These are phyloP conservation scores for Pegea sp. DNA, from an alignment of 23 tunicate genomes.

Conservation along the genomic window DNA sequence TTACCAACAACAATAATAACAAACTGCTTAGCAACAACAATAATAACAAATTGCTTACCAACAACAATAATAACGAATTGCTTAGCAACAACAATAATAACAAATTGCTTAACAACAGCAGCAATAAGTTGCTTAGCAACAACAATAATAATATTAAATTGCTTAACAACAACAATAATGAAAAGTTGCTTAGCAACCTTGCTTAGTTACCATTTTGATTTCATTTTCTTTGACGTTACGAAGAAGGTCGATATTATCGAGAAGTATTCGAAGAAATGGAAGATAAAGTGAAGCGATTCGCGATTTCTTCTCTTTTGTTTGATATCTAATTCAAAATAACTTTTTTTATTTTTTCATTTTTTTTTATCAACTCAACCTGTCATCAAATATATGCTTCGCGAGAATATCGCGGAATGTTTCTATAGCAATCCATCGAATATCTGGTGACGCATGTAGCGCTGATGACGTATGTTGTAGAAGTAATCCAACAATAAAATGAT, in stretches of 20 bases:
- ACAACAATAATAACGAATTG: no score
- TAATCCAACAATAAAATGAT: conserved; percentile 57
- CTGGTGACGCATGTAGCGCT: conserved; percentile 47
- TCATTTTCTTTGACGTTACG: no score
- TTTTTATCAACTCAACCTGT: conserved; percentile 21
- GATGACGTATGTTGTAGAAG: conserved; percentile 49
- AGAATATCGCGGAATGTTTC: conserved; percentile 56
- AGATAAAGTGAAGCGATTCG: conserved; percentile 64
- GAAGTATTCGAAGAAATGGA: conserved; percentile 53
- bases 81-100: no score
- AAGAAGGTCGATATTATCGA: conserved; percentile 69
- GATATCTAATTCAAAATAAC: conserved; percentile 25
- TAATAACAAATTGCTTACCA: no score
- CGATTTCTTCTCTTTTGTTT: conserved; percentile 13
- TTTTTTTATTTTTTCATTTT: background rate
- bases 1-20: no score
- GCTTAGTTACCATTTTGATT: background rate
- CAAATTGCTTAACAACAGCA: no score
- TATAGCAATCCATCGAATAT: conserved; percentile 56
- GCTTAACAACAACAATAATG: no score
- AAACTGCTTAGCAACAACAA: no score
- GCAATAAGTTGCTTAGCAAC: no score
- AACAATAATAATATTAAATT: no score
- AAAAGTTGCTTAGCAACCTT: background rate
- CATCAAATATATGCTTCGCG: conserved; percentile 70